Conservation (phyloP, 1,140 invertebrate species). For the Argopecten irradians region DNA sequence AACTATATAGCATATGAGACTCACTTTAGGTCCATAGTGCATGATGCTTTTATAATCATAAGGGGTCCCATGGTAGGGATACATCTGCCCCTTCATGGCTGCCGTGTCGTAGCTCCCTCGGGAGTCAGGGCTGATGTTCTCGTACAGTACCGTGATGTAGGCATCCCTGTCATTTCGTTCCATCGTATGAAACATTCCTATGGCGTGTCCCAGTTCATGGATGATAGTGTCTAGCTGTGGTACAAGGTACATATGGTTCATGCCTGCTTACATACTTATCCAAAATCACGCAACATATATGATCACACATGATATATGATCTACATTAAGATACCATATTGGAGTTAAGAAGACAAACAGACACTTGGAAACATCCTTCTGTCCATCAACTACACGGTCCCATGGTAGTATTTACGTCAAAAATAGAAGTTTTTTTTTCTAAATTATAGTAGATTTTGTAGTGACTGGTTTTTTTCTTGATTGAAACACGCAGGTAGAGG, state of each 20-base stretch:
- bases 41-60: conserved; percentile 80
- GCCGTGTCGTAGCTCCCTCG: conserved; percentile 78
- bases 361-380: not conserved
- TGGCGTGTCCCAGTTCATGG: conserved; percentile 79
- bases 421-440: too few species aligned
- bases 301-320: not conserved
- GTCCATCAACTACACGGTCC: not conserved
- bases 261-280: not conserved
- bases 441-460: too few species aligned
- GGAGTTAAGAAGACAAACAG: not conserved
- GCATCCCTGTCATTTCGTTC: conserved; percentile 82
- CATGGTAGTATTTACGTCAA: too few species aligned
- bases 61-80: conserved; percentile 73
- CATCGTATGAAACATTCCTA: conserved; percentile 82
- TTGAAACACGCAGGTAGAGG: too few species aligned
- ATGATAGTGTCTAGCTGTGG: conserved; percentile 51
- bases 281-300: not conserved
- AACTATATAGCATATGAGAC: too few species aligned
- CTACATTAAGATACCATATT: not conserved
- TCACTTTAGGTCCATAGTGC: conserved; percentile 71
- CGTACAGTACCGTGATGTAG: conserved; percentile 81
- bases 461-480: too few species aligned
- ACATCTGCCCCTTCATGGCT: conserved; percentile 66
- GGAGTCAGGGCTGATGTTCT: conserved; percentile 80
- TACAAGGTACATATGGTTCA: not conserved